Conservation (phyloP, 35 echinoderm and acorn worm genomes). For the Lytechinus variegatus region DNA sequence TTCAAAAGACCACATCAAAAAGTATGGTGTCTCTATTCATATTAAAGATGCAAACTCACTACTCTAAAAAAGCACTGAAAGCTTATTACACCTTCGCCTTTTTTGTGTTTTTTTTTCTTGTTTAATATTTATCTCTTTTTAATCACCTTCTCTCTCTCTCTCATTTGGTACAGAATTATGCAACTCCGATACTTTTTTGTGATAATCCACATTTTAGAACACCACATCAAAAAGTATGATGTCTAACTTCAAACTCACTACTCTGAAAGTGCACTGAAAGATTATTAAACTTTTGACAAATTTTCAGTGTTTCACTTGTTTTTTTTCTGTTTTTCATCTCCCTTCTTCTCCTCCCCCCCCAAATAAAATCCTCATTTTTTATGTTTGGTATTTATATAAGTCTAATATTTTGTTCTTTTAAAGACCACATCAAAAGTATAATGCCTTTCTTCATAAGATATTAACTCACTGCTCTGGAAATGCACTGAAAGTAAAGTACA, state of each 20-base stretch:
- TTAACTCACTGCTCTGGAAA: background rate
- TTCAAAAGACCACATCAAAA: no score
- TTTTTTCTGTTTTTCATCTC: no score
- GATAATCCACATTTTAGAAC: background rate
- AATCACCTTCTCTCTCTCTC: background rate
- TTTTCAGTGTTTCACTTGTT: no score
- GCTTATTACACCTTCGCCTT: no score
- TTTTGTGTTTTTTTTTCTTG: no score
- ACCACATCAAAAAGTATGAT: background rate
- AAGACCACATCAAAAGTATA: background rate
- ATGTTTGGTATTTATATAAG: background rate
- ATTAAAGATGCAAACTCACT: background rate
- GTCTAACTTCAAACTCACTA: background rate
- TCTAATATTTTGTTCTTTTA: background rate
- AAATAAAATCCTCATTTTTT: no score
- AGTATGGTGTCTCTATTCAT: no score
- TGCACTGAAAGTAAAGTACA: no score
- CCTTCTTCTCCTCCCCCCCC: background rate
- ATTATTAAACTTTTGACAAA: no score
- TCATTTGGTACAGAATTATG: background rate
- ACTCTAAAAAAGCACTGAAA: background rate
- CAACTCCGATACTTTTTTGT: background rate
- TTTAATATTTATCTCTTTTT: no score
- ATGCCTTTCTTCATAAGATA: background rate
- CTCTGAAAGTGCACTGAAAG: no score